A percentile compares a stretch with the other conserved stretches of the same genome.
phyloP scores from a whole-genome alignment of 2,797 vertebrate species.

The Dipus sagitta region DNA sequence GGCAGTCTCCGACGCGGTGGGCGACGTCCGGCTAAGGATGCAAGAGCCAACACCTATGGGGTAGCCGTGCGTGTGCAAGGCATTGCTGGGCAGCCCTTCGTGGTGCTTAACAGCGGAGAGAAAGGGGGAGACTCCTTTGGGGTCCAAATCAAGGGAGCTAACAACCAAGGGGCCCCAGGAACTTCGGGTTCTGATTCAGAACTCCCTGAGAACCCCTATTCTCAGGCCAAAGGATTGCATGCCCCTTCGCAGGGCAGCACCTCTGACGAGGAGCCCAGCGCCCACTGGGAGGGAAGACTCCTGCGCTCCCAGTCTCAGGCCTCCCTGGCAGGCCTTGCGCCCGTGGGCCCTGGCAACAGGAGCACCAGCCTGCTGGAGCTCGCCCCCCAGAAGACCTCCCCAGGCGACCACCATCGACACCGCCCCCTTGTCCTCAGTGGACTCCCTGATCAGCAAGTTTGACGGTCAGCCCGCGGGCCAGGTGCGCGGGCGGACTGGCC shows the following conservation, averaged over 20 bases:
- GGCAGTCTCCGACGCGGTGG: conserved; percentile 78
- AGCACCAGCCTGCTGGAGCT: conserved; percentile 78
- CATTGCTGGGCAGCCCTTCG: conserved; percentile 96
- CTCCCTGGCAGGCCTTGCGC: conserved; percentile 86
- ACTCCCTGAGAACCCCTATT: conserved; percentile 84
- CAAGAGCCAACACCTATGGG: conserved; percentile 89
- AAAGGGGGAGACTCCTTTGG: conserved; percentile 95
- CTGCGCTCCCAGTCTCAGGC: conserved; percentile 93
- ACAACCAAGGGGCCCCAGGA: conserved; percentile 58
- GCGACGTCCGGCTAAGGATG: conserved; percentile 77
- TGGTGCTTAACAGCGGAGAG: conserved; percentile 95
- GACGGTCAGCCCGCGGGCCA: conserved; percentile 85
- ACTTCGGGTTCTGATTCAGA: conserved; percentile 82
- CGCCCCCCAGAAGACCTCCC: conserved; percentile 78
- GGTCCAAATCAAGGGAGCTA: conserved; percentile 91
- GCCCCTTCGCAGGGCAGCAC: conserved; percentile 75
- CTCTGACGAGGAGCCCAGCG: conserved; percentile 84
- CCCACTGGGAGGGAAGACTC: conserved; percentile 77
- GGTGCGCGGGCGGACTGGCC: conserved; percentile 83
- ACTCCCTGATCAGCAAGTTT: conserved; percentile 92
- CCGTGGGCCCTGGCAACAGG: not conserved
- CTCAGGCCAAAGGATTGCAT: not conserved
- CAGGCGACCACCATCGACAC: conserved; percentile 90
- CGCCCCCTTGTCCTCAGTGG: conserved; percentile 91
- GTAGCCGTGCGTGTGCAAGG: conserved; percentile 96